phyloP scores from a whole-genome alignment of 2,113 vertebrate species.

The Microcebus murinus region DNA sequence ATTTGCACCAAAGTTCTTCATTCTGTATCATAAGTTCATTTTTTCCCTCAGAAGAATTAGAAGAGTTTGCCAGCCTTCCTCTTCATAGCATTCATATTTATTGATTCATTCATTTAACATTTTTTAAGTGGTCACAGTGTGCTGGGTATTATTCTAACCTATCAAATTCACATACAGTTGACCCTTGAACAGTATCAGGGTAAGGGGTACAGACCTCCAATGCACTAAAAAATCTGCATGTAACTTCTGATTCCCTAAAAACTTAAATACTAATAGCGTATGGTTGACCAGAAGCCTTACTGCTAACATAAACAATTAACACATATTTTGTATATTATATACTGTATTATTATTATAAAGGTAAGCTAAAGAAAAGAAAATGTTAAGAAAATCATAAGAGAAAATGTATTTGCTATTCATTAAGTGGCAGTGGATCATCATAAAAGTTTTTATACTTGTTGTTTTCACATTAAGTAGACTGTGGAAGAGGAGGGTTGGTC shows the following conservation, averaged over 20 bases:
- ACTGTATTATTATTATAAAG: background rate
- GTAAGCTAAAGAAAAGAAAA: background rate
- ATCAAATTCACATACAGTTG: background rate
- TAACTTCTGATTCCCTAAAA: background rate
- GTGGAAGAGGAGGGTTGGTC: background rate
- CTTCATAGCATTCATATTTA: background rate
- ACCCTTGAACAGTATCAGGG: background rate
- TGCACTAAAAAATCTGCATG: background rate
- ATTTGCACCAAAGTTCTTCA: background rate
- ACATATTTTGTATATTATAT: background rate
- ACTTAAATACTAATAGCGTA: background rate
- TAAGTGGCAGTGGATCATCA: background rate
- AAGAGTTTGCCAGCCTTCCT: background rate
- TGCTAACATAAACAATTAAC: background rate
- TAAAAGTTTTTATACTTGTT: background rate
- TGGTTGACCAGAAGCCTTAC: background rate
- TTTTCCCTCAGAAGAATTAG: background rate
- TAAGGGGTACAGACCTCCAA: background rate
- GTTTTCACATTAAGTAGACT: background rate
- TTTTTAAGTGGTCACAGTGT: background rate
- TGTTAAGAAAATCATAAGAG: background rate
- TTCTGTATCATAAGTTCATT: background rate
- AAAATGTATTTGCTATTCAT: background rate
- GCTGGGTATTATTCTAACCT: background rate
- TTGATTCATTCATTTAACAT: background rate